Conservation (phyloP, 2,797 vertebrate genomes). For the Champsocephalus gunnari region DNA sequence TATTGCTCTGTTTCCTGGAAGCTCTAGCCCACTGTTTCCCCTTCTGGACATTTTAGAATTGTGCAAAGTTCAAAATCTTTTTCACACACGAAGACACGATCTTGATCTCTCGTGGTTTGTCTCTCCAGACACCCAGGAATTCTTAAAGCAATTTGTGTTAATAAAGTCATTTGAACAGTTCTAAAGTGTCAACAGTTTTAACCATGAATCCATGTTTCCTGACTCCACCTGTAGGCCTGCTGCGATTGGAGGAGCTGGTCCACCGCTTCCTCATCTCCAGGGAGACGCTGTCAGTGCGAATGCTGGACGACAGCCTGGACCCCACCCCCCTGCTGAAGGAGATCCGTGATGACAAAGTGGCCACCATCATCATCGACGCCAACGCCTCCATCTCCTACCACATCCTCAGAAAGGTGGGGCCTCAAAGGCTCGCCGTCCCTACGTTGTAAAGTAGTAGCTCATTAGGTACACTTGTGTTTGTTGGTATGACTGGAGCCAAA, state of each 20-base stretch:
- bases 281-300: conserved; percentile 91
- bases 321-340: conserved; percentile 93
- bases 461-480: no score
- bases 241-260: conserved; percentile 92
- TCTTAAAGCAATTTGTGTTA: no score
- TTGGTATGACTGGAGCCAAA: no score
- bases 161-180: background rate
- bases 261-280: conserved; percentile 93
- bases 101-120: background rate
- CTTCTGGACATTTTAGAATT: no score
- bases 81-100: no score
- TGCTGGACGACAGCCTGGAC: conserved; percentile 91
- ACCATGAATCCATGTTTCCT: background rate
- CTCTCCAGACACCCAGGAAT: conserved; percentile 34
- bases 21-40: no score
- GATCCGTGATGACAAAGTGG: conserved; percentile 94
- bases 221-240: conserved; percentile 82
- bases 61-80: no score
- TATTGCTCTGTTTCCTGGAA: no score
- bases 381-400: conserved; percentile 89
- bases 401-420: conserved; percentile 77
- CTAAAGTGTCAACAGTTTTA: background rate
- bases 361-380: conserved; percentile 94
- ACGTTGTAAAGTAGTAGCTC: no score
- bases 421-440: background rate